A percentile compares a stretch with the other conserved stretches of the same genome.
Conservation (phyloP, 2,113 vertebrate species). For the Odocoileus virginianus region DNA sequence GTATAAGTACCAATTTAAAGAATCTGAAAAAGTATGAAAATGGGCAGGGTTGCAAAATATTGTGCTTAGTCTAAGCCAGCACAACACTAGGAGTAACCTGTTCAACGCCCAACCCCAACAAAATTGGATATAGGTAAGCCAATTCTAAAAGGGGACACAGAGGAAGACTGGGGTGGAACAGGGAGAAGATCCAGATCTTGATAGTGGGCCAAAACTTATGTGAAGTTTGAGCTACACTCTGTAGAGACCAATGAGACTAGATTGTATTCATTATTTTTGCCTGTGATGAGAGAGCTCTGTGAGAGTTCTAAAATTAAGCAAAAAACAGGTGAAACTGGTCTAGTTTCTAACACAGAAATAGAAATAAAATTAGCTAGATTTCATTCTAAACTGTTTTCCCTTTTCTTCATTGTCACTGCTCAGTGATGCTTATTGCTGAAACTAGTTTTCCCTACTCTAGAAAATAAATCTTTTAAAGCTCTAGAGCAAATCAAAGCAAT, state of each 20-base stretch:
- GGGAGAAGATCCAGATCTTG: background rate
- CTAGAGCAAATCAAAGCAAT: conserved; percentile 38
- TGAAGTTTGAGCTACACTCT: background rate
- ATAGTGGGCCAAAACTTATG: background rate
- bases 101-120: background rate
- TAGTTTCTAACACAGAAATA: conserved; percentile 28
- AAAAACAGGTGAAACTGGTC: background rate
- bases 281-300: background rate
- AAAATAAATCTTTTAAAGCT: conserved; percentile 9
- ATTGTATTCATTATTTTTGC: background rate
- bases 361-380: conserved; percentile 40
- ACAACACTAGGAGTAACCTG: conserved; percentile 1
- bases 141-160: background rate
- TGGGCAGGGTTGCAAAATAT: background rate
- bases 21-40: conserved; percentile 33
- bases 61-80: background rate
- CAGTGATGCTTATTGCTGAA: background rate
- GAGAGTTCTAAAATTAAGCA: background rate
- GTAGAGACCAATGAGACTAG: background rate
- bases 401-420: background rate
- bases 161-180: accelerated
- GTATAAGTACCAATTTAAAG: conserved; percentile 39
- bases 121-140: background rate
- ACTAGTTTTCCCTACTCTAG: background rate
- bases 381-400: background rate